Percentiles rank a stretch among this genome's conserved stretches.
These are phyloP conservation scores for Whitmania pigra DNA, from an alignment of 1,140 invertebrate species.

Conservation along the genomic window DNA sequence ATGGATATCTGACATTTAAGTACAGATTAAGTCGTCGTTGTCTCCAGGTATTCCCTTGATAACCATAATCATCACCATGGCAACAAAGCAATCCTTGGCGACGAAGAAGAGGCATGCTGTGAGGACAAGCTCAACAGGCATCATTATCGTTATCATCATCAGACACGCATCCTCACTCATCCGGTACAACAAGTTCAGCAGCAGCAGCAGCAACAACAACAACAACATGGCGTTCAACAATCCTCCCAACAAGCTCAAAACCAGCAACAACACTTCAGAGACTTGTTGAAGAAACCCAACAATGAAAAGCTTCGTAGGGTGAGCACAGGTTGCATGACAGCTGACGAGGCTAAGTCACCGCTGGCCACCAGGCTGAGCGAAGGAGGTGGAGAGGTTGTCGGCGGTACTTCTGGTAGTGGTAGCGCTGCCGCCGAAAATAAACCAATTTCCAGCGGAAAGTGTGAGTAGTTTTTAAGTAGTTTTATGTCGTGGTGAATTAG, in stretches of 20 bases:
- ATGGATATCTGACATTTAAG: too few relatives aligned
- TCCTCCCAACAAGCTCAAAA: conserved; percentile 33
- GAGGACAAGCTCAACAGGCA: conserved; percentile 3
- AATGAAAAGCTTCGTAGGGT: conserved; percentile 38
- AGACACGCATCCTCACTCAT: conserved; percentile 15
- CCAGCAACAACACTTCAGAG: conserved; percentile 28
- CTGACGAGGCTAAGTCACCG: conserved; percentile 26
- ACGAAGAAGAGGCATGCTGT: background rate
- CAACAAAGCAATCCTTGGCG: background rate
- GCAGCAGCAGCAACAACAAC: conserved; percentile 8
- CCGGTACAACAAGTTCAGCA: conserved; percentile 2
- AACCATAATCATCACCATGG: too few relatives aligned
- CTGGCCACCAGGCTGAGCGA: background rate
- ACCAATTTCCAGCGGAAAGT: background rate
- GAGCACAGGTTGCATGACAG: conserved; percentile 41
- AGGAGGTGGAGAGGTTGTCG: background rate
- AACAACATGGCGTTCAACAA: conserved; percentile 15
- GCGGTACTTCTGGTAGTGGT: background rate
- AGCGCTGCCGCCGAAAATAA: conserved; percentile 16
- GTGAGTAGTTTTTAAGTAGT: too few relatives aligned
- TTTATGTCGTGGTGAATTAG: too few relatives aligned
- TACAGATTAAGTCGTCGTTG: too few relatives aligned
- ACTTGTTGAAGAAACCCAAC: conserved; percentile 36
- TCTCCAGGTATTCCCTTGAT: too few relatives aligned
- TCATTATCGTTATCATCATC: conserved; percentile 1